Evolutionary conservation across 35 echinoderm and acorn worm genomes (phyloP).

Genomic region (Lytechinus pictus): DNA sequence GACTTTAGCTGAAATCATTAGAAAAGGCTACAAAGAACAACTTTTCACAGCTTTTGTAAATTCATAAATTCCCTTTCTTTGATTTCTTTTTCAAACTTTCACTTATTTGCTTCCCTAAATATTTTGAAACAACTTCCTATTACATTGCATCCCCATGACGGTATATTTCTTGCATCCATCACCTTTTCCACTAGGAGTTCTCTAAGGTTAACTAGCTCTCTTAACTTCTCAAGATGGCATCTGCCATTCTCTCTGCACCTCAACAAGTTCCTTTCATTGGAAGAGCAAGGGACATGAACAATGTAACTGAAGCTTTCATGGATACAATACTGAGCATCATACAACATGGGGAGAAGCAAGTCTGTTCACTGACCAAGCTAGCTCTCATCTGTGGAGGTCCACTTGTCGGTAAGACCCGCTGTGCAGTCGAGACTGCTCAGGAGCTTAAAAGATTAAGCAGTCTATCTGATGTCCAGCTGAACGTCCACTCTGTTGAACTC

Average conservation of each 20-base stretch:
- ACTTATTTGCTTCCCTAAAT: too few relatives aligned
- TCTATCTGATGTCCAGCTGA: not conserved
- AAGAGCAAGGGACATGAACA: not conserved
- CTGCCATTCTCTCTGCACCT: not conserved
- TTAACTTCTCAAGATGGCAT: not conserved
- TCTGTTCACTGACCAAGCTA: not conserved
- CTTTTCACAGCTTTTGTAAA: too few relatives aligned
- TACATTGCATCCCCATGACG: too few relatives aligned
- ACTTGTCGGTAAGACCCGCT: conserved; percentile 23
- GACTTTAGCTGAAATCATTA: too few relatives aligned
- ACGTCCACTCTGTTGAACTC: conserved; percentile 19
- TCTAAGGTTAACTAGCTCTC: too few relatives aligned
- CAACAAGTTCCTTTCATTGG: not conserved
- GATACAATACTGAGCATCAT: not conserved
- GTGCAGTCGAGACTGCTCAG: not conserved
- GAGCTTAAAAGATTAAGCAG: not conserved
- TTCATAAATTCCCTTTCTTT: too few relatives aligned
- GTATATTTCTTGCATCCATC: too few relatives aligned
- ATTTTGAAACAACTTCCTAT: too few relatives aligned
- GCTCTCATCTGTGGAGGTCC: conserved; percentile 20
- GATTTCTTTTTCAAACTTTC: too few relatives aligned
- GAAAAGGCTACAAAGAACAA: too few relatives aligned
- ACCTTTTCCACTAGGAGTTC: too few relatives aligned
- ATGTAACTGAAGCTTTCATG: not conserved
- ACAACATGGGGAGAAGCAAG: not conserved